Evolutionary conservation across 35 echinoderm and acorn worm species (phyloP).

Genomic region (Ophioderma brevispina): DNA sequence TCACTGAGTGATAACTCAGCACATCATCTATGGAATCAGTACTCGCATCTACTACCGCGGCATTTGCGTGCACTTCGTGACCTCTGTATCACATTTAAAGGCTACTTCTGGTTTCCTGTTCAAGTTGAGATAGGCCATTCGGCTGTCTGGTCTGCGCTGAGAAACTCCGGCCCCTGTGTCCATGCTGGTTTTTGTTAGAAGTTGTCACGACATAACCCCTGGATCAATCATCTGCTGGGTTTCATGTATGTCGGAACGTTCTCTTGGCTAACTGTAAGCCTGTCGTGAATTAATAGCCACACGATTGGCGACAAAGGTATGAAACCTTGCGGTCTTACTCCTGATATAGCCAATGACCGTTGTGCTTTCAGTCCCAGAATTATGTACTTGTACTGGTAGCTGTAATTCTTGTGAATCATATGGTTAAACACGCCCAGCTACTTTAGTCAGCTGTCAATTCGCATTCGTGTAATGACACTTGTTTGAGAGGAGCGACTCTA

Average conservation of each 20-base stretch:
- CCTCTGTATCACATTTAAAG: conserved; percentile 23
- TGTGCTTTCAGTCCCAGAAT: conserved; percentile 63
- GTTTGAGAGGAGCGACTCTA: conserved; percentile 52
- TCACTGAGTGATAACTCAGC: not conserved
- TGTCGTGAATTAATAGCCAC: conserved; percentile 34
- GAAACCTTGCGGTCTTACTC: conserved; percentile 46
- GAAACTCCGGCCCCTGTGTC: conserved; percentile 48
- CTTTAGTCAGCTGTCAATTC: conserved; percentile 55
- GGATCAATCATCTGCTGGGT: conserved; percentile 42
- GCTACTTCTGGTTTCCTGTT: no score
- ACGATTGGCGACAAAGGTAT: conserved; percentile 62
- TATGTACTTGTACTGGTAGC: not conserved
- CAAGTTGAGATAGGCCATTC: no score
- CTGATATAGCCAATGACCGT: conserved; percentile 66
- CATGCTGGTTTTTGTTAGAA: not conserved
- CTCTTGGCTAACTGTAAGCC: conserved; percentile 22
- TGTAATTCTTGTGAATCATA: conserved; percentile 36
- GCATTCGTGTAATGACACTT: conserved; percentile 41
- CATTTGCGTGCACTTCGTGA: not conserved
- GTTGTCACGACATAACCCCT: conserved; percentile 27
- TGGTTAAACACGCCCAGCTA: conserved; percentile 36
- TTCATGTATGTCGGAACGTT: no score
- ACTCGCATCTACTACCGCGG: not conserved
- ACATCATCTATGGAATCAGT: not conserved
- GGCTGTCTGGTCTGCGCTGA: not conserved